These are phyloP conservation scores for Timandra comae DNA, from an alignment of 2,888 invertebrate species.

Conservation along the genomic window DNA sequence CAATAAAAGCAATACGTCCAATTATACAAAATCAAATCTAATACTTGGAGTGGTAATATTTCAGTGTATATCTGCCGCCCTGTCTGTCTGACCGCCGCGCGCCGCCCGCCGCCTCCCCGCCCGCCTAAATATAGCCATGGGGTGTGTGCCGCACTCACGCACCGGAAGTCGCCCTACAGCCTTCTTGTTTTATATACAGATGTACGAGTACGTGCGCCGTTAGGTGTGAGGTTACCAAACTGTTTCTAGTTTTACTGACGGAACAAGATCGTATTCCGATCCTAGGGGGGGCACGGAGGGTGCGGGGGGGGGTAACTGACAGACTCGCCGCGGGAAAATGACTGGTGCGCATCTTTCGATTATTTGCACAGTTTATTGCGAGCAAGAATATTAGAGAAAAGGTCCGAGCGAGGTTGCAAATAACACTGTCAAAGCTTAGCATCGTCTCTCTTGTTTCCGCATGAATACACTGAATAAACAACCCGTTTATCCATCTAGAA, in stretches of 20 bases:
- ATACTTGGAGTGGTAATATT: conserved; percentile 35
- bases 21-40: conserved; percentile 30
- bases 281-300: too few relatives aligned
- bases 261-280: too few relatives aligned
- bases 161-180: conserved; percentile 44
- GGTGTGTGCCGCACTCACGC: conserved; percentile 35
- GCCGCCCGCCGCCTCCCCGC: conserved; percentile 21
- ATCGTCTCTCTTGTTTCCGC: too few relatives aligned
- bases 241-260: conserved; percentile 10
- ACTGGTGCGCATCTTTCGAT: too few relatives aligned
- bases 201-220: conserved; percentile 3
- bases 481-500: too few relatives aligned
- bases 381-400: too few relatives aligned
- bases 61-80: conserved; percentile 21
- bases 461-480: too few relatives aligned
- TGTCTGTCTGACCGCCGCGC: conserved; percentile 21
- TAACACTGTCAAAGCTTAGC: too few relatives aligned
- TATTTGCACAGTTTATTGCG: too few relatives aligned
- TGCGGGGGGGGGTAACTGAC: conserved; percentile 4
- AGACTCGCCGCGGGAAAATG: background rate
- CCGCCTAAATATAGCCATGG: conserved; percentile 31
- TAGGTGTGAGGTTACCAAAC: background rate
- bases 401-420: too few relatives aligned
- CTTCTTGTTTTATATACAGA: conserved; percentile 34
- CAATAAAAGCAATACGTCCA: conserved; percentile 22